Evolutionary conservation across 53 echinoderm and acorn worm species (phyloP), one percentile per base, ranked within the genome.

Genomic region (Echinometra lucunter): DNA sequence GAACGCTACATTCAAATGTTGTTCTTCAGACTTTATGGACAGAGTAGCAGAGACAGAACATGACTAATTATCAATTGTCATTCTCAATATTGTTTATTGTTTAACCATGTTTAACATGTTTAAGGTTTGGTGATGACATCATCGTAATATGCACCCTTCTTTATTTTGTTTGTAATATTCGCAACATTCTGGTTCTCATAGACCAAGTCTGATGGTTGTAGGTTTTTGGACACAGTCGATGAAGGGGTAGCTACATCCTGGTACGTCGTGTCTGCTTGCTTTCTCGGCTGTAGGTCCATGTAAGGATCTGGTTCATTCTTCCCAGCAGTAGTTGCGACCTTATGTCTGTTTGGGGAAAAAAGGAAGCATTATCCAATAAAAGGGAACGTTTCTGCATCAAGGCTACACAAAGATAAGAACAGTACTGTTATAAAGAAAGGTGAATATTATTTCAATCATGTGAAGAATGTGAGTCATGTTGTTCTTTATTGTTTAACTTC

Each of bases 171-270:
- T 69, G 69, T 34, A 69, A 12, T 11, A 18, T 69, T 18, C 44
- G 1, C 23, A 38, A 81, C 44, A 81, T 81, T 81, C 81, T 81
- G 81, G 81, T 81, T 44, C 81, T 81, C 44, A 44, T 81, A 44
- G 23, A 81, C 4, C 42, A 81, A 19, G 44, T 81, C 23, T 19
- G 44, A 44, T 81, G 40, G 19, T 44, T 42, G 21, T 42, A 23
- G 19, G 21, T 40, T 80, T 69, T 69, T 32, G 28, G 69, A 32
- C 28, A 11, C 28, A 44, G 40, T 4, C 18, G 80, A 9, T 42
- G 42, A 23, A 7, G 42, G 42, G 38, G 44, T 38, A 80, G 10
- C 30, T 4, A 72, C 35, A 4, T 44, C 81, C 81, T 81, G 19
- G 25, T 81, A 81, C 21, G 42, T 81, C 15, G 6, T 44, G 25